Conservation (phyloP, 2,888 invertebrate genomes). For the Psylliodes chrysocephalus region DNA sequence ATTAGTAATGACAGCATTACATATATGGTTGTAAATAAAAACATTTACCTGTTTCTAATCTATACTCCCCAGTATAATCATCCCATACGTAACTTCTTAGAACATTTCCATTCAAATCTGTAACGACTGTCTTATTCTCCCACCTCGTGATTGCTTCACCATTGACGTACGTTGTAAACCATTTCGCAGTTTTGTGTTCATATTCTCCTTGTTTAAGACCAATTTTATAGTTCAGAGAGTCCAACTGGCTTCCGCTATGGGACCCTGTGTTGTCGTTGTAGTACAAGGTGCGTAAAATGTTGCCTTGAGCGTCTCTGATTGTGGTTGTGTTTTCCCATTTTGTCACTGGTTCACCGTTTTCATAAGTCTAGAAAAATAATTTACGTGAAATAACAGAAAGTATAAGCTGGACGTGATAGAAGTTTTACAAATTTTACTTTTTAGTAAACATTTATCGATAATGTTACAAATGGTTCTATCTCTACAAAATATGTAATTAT, state of each 20-base stretch:
- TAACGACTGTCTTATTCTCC: conserved; percentile 49
- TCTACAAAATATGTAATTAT: too few relatives aligned
- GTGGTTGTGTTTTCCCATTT: conserved; percentile 51
- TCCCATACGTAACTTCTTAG: conserved; percentile 41
- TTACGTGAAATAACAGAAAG: too few relatives aligned
- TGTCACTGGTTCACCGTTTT: conserved; percentile 45
- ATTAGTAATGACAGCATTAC: too few relatives aligned
- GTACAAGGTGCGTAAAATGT: conserved; percentile 47
- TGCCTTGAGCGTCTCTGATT: conserved; percentile 50
- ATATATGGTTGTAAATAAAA: too few relatives aligned
- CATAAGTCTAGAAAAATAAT: conserved; percentile 5
- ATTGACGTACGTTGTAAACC: conserved; percentile 28
- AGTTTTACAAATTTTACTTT: too few relatives aligned
- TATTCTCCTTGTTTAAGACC: conserved; percentile 24
- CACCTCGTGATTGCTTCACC: conserved; percentile 44
- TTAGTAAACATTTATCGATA: too few relatives aligned
- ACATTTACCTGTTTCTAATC: conserved; percentile 7
- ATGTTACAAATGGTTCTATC: too few relatives aligned
- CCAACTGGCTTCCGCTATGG: conserved; percentile 11
- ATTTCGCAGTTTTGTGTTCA: conserved; percentile 28
- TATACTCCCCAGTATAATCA: conserved; percentile 13
- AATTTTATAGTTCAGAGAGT: conserved; percentile 19
- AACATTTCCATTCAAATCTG: conserved; percentile 49
- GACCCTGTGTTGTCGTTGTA: conserved; percentile 33
- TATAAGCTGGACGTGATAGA: too few relatives aligned